These are phyloP conservation scores for Channa striata DNA, from an alignment of 2,797 vertebrate species.

Conservation along the genomic window DNA sequence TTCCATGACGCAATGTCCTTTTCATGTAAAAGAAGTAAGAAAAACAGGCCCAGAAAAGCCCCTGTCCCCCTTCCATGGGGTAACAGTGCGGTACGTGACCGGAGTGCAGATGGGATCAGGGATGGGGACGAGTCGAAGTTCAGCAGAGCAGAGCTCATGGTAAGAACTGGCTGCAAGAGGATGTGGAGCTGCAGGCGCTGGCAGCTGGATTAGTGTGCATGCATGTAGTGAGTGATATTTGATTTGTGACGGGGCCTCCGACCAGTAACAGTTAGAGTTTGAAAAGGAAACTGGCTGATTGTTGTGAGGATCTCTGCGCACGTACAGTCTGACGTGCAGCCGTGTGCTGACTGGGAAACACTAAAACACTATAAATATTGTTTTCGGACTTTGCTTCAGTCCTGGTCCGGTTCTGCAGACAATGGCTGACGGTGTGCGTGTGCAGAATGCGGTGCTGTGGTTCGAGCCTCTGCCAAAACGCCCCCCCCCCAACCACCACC, in stretches of 20 bases:
- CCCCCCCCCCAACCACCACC: constrained; percentile 29
- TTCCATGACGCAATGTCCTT: constrained; percentile 88
- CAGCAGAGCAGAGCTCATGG: constrained; percentile 58
- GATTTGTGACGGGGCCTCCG: background rate
- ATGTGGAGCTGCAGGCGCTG: constrained; percentile 5
- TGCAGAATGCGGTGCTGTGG: constrained; percentile 79
- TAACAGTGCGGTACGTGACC: constrained; percentile 81
- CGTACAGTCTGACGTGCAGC: constrained; percentile 78
- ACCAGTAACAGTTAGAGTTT: background rate
- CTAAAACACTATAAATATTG: constrained; percentile 73
- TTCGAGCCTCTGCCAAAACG: constrained; percentile 81
- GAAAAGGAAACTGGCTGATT: background rate
- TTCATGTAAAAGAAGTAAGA: constrained; percentile 73
- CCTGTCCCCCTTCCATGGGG: constrained; percentile 70
- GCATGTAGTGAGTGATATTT: constrained; percentile 19
- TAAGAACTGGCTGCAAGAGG: constrained; percentile 35
- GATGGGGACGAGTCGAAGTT: constrained; percentile 71
- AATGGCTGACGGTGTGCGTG: constrained; percentile 83
- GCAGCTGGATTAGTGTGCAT: constrained; percentile 41
- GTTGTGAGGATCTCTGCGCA: background rate
- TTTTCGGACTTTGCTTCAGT: constrained; percentile 68
- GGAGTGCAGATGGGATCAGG: constrained; percentile 78
- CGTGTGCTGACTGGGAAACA: constrained; percentile 69
- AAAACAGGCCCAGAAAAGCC: constrained; percentile 39
- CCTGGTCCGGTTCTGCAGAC: constrained; percentile 69